Percentiles rank a stretch among this genome's conserved stretches.
These are phyloP conservation scores for Girardinichthys multiradiatus DNA, from an alignment of 2,113 vertebrate genomes.

Conservation along the genomic window DNA sequence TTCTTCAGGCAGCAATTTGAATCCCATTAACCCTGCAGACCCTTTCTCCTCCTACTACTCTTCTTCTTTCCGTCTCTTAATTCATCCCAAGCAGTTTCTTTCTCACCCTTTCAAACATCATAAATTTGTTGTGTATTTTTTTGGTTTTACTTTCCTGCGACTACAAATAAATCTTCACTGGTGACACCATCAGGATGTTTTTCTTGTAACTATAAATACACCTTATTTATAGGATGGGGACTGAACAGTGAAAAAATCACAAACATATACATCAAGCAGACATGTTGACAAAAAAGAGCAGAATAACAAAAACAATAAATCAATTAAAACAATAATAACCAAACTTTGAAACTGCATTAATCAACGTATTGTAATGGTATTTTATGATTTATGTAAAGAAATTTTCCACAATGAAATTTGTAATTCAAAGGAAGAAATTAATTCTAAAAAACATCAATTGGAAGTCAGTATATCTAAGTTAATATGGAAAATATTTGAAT, in stretches of 20 bases:
- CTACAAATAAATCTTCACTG: slow-evolving; percentile 58
- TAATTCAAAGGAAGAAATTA: too few species aligned
- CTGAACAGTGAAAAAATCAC: not conserved
- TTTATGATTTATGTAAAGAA: too few species aligned
- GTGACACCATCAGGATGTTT: slow-evolving; percentile 41
- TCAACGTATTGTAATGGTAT: too few species aligned
- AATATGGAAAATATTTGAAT: too few species aligned
- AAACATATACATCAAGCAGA: not conserved
- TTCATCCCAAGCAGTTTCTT: slow-evolving; percentile 30
- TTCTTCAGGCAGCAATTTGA: slow-evolving; percentile 55
- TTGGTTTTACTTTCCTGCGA: slow-evolving; percentile 25
- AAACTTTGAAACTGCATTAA: too few species aligned
- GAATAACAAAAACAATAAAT: not conserved
- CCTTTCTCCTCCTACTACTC: slow-evolving; percentile 23
- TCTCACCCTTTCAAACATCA: slow-evolving; percentile 25
- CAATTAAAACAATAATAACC: not conserved
- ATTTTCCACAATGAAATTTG: too few species aligned
- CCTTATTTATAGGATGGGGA: not conserved
- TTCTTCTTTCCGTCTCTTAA: slow-evolving; percentile 32
- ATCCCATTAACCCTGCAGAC: slow-evolving; percentile 59
- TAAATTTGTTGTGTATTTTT: slow-evolving; percentile 27
- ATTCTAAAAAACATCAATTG: too few species aligned
- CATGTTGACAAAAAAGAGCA: not conserved
- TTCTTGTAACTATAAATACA: not conserved
- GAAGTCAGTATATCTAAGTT: too few species aligned